These are phyloP conservation scores for Germaria angustata DNA, from an alignment of 2,888 invertebrate genomes.

Conservation along the genomic window DNA sequence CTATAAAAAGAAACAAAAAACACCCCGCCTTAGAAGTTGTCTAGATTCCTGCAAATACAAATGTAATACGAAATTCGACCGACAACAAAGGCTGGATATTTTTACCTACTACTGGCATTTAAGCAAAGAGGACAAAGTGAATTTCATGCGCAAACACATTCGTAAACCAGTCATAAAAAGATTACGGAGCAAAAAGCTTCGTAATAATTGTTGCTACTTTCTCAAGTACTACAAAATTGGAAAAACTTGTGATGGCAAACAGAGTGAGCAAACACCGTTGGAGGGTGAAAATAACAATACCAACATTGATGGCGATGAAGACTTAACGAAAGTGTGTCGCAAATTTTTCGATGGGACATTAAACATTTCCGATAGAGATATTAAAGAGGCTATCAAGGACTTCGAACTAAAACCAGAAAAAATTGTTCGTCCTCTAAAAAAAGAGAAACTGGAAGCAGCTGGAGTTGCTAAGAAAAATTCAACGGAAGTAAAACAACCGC, in stretches of 20 bases:
- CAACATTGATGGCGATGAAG: neutral
- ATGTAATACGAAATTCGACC: conserved; percentile 53
- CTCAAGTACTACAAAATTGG: conserved; percentile 38
- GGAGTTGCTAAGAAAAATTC: neutral
- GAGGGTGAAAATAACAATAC: neutral
- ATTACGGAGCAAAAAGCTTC: conserved; percentile 31
- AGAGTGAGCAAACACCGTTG: neutral
- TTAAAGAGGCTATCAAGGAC: conserved; percentile 59
- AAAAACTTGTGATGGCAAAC: neutral
- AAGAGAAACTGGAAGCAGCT: neutral
- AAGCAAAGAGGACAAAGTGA: conserved; percentile 45
- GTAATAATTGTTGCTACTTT: conserved; percentile 62
- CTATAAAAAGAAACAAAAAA: conserved; percentile 25
- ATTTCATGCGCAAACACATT: conserved; percentile 56
- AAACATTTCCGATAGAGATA: conserved; percentile 43
- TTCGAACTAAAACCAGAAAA: conserved; percentile 40
- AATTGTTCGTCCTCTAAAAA: conserved; percentile 16
- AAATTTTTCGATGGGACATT: conserved; percentile 63
- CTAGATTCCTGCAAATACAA: conserved; percentile 64
- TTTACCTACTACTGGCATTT: conserved; percentile 64
- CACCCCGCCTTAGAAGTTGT: conserved; percentile 53
- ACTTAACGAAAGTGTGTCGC: conserved; percentile 61
- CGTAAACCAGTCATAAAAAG: conserved; percentile 40
- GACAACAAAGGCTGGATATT: conserved; percentile 52
- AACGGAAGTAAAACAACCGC: neutral